Conservation (phyloP, 2,888 invertebrate species). For the Netelia fuscicornis region DNA sequence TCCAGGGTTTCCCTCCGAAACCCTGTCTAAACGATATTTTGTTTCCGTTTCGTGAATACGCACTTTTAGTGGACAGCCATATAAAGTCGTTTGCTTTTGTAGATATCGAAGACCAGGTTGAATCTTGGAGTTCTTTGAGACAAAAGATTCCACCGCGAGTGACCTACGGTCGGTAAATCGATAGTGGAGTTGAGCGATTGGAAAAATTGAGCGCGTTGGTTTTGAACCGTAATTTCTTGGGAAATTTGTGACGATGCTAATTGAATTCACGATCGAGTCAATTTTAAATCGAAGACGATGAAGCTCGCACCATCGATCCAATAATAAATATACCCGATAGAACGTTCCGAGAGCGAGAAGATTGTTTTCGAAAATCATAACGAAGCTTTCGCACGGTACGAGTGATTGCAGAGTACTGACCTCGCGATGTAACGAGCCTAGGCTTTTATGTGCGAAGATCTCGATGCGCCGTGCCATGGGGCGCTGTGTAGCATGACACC, state of each 20-base stretch:
- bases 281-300: background rate
- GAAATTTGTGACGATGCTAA: too few species aligned
- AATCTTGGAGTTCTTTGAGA: background rate
- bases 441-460: constrained; percentile 58
- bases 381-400: constrained; percentile 26
- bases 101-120: background rate
- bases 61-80: background rate
- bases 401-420: constrained; percentile 49
- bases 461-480: constrained; percentile 3
- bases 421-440: constrained; percentile 9
- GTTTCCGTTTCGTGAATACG: background rate
- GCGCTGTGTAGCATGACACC: constrained; percentile 32
- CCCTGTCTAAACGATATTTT: constrained; percentile 9
- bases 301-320: background rate
- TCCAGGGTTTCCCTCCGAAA: constrained; percentile 4
- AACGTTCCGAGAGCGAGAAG: background rate
- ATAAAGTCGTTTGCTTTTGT: too few species aligned
- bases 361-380: background rate
- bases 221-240: too few species aligned
- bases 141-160: too few species aligned
- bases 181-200: too few species aligned
- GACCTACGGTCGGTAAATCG: too few species aligned
- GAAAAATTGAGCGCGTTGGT: too few species aligned
- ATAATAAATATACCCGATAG: constrained; percentile 19
- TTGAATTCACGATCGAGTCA: too few species aligned